Evolutionary conservation across 2,888 invertebrate species (phyloP).

Genomic region (Lumbricus terrestris): DNA sequence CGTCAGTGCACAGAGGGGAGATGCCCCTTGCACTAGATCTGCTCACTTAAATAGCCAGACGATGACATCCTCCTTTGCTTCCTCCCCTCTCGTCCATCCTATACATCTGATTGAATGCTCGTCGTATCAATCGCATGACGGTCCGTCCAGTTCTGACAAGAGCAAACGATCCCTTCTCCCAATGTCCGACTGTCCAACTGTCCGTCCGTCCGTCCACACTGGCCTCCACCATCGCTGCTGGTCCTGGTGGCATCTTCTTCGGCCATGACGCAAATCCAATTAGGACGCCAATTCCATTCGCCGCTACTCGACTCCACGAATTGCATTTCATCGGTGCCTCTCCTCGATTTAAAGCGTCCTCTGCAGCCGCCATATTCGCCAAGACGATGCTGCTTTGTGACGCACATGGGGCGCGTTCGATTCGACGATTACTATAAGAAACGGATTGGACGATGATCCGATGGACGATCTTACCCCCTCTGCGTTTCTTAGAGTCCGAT

Average conservation of each 20-base stretch:
- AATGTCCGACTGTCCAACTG: no score
- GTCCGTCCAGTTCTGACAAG: not conserved
- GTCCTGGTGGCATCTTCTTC: not conserved
- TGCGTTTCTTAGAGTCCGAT: not conserved
- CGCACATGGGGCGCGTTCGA: slow-evolving; percentile 3
- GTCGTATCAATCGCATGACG: not conserved
- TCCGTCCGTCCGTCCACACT: no score
- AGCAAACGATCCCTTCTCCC: no score
- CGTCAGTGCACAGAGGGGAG: not conserved
- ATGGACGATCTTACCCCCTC: not conserved
- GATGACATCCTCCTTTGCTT: not conserved
- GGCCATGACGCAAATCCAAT: slow-evolving; percentile 6
- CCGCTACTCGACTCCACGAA: slow-evolving; percentile 7
- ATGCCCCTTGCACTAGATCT: not conserved
- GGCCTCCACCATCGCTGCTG: not conserved
- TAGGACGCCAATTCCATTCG: slow-evolving; percentile 8
- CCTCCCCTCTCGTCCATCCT: not conserved
- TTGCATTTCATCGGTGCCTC: not conserved
- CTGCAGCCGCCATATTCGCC: no score
- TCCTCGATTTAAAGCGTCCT: not conserved
- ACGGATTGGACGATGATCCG: not conserved
- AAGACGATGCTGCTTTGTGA: slow-evolving; percentile 3
- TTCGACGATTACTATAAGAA: not conserved
- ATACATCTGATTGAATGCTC: not conserved
- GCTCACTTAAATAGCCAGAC: not conserved